A percentile compares a stretch with the other conserved stretches of the same genome.
Conservation (phyloP, 2,888 invertebrate species). For the Micoletzkya japonica region DNA sequence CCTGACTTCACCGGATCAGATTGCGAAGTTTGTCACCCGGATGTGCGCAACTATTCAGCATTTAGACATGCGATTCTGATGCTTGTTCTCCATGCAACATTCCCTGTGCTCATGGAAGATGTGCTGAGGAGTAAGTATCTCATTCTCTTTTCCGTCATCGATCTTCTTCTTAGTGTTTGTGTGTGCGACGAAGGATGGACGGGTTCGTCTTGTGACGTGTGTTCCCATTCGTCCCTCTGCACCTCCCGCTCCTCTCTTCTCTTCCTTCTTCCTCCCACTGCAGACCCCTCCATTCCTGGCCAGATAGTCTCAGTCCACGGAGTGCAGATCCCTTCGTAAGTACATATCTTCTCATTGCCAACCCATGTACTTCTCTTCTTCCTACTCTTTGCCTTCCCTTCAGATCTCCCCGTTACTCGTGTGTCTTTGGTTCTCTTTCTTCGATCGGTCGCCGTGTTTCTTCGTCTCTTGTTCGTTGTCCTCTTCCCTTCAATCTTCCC, state of each 20-base stretch:
- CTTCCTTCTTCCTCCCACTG: constrained; percentile 44
- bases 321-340: constrained; percentile 30
- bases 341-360: neutral
- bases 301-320: constrained; percentile 42
- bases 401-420: constrained; percentile 39
- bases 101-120: constrained; percentile 51
- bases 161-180: constrained; percentile 39
- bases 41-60: neutral
- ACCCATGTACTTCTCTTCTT: neutral
- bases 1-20: constrained; percentile 36
- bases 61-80: constrained; percentile 34
- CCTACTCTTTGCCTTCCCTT: neutral
- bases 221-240: constrained; percentile 34
- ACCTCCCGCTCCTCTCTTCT: constrained; percentile 27
- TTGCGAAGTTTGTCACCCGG: constrained; percentile 25
- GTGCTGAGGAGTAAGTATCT: too few relatives aligned
- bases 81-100: constrained; percentile 46
- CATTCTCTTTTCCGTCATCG: too few relatives aligned
- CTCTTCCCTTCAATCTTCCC: constrained; percentile 40
- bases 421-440: constrained; percentile 39
- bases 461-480: constrained; percentile 35
- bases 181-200: constrained; percentile 47
- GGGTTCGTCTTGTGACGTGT: constrained; percentile 55
- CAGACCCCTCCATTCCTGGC: constrained; percentile 36
- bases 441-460: constrained; percentile 36